A percentile compares a stretch with the other conserved stretches of the same genome.
Conservation (phyloP, 2,113 vertebrate genomes). For the Tretioscincus oriximinensis region DNA sequence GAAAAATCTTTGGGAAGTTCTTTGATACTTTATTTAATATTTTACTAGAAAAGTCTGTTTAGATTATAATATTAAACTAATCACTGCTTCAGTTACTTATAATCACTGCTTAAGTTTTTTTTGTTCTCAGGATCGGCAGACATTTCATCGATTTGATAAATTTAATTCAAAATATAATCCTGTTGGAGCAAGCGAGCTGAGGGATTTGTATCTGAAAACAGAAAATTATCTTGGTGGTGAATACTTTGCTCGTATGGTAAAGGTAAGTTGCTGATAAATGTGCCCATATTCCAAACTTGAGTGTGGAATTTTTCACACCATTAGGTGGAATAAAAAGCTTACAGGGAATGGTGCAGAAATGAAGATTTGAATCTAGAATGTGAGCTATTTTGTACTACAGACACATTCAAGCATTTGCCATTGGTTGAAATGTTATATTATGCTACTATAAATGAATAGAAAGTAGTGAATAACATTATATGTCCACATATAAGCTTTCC, state of each 20-base stretch:
- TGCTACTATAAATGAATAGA: slow-evolving; percentile 16
- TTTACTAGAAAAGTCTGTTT: slow-evolving; percentile 18
- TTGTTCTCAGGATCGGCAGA: slow-evolving; percentile 87
- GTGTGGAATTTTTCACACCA: not conserved
- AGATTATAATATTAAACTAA: not conserved
- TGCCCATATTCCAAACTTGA: not conserved
- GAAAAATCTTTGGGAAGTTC: no score
- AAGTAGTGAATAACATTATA: not conserved
- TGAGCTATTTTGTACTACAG: slow-evolving; percentile 1
- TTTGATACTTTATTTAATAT: not conserved
- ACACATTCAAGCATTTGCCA: no score
- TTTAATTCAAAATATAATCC: slow-evolving; percentile 99
- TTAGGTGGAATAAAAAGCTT: not conserved
- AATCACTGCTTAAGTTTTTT: not conserved
- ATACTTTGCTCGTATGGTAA: slow-evolving; percentile 96
- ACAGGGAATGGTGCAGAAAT: not conserved
- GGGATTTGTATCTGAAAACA: slow-evolving; percentile 94
- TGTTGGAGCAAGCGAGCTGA: slow-evolving; percentile 93
- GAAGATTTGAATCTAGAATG: not conserved
- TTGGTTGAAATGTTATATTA: not conserved
- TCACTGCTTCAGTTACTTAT: no score
- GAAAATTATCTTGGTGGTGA: slow-evolving; percentile 94
- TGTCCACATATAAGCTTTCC: no score
- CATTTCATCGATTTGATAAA: slow-evolving; percentile 98
- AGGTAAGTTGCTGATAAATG: slow-evolving; percentile 70